Percentiles rank a stretch among this genome's conserved stretches.
These are phyloP conservation scores for Scomberomorus guttatus DNA, from an alignment of 2,797 vertebrate species.

Conservation along the genomic window DNA sequence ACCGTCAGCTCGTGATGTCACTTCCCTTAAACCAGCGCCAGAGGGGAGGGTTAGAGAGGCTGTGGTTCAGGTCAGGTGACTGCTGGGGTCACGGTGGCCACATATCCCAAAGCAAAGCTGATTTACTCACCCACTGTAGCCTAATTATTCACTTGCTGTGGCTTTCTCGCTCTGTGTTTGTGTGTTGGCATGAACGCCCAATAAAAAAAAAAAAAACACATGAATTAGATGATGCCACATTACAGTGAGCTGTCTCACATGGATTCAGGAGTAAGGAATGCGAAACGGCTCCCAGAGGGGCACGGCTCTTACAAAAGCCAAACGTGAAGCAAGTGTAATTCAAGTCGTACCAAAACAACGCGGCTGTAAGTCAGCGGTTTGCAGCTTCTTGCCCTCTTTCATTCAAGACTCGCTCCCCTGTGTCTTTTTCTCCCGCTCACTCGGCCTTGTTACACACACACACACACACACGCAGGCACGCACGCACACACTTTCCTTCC, in stretches of 20 bases:
- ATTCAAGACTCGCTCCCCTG: conserved; percentile 51
- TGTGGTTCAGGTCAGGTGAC: conserved; percentile 39
- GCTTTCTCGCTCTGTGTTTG: conserved; percentile 7
- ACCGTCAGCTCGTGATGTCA: conserved; percentile 61
- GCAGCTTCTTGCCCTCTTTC: conserved; percentile 47
- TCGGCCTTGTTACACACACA: conserved; percentile 32
- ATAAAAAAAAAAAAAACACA: conserved; percentile 24
- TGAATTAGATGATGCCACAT: conserved; percentile 45
- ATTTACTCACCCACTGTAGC: conserved; percentile 39
- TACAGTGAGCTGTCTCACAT: conserved; percentile 28
- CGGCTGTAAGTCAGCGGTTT: conserved; percentile 46
- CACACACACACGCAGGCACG: conserved; percentile 37
- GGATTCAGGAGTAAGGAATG: conserved; percentile 63
- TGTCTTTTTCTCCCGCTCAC: conserved; percentile 36
- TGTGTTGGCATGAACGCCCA: conserved; percentile 21
- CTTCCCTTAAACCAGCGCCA: conserved; percentile 47
- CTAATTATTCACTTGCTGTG: conserved; percentile 33
- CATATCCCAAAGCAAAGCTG: conserved; percentile 36
- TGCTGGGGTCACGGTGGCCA: conserved; percentile 22
- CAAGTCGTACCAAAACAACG: conserved; percentile 41
- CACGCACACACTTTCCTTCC: conserved; percentile 46
- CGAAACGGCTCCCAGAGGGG: conserved; percentile 36
- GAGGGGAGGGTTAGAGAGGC: neutral
- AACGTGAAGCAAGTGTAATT: conserved; percentile 50
- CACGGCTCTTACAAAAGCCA: conserved; percentile 48